Evolutionary conservation across 1,140 invertebrate species (phyloP), one percentile per base, ranked within the genome.

Genomic region (Euura saliciscinereae): DNA sequence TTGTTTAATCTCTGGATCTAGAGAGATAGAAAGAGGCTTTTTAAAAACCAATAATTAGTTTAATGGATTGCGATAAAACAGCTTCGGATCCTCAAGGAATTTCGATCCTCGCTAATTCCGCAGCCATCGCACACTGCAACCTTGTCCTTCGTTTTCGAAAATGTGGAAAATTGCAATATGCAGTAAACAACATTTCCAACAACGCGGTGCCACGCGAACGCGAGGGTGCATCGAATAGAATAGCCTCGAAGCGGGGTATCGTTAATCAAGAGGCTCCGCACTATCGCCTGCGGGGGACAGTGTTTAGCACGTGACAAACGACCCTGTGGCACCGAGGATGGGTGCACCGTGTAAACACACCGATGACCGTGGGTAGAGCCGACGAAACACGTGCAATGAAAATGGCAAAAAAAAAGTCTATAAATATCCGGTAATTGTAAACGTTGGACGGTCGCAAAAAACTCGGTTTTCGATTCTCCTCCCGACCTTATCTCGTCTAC

Each of bases 161-260:
- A 28, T 28, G 28, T 28, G 0, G 28, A 28, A 28, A 59, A 8
- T 59, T 8, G 80, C 78, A 84, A 84, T 84, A 83, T 84, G 81
- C 81, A 83, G 82, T 84, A 84, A 84, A 84, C 75, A 80, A 82
- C 78, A 69, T 73, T 75, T 77, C 77, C 80, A 80, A 28, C 28
- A 28, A 59, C 8, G 51, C 51, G 13, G 82, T 82, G 83, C 83
- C 82, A 80, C 76, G 76, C 75, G 44, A 11, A 42, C 13, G 65
- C 44, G 10, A 46, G 46, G 69, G 64, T 13, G 28, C 44, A 46
- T 44, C 44, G 65, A 3, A 59, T 59, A 11, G 13, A 8, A 59
- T n/a, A 8, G 8, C 51, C 13, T 42, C 64, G 42, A n/a, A 7
- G 76, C 73, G 75, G 78, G 76, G 78, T 81, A 79, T 82, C 81